These are phyloP conservation scores for Hirundichthys speculiger DNA, from an alignment of 2,113 vertebrate genomes.

Conservation along the genomic window DNA sequence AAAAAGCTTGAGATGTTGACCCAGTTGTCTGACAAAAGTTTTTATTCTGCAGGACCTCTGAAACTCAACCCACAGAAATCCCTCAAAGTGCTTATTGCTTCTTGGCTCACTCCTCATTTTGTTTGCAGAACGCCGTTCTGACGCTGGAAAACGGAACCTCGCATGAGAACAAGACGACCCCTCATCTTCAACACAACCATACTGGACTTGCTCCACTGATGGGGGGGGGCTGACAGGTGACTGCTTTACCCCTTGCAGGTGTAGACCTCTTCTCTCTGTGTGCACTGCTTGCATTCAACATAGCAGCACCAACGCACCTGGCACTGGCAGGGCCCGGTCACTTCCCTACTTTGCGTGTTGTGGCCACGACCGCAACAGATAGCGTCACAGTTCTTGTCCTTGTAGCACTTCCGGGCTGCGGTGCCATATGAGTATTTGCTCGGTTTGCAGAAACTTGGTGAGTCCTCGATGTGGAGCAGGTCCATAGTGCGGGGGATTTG, in stretches of 20 bases:
- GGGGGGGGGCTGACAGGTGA: slow-evolving; percentile 1
- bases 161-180: slow-evolving; percentile 46
- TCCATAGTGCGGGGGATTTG: slow-evolving; percentile 94
- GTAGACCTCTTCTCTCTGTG: slow-evolving; percentile 96
- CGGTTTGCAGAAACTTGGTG: slow-evolving; percentile 93
- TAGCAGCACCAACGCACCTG: slow-evolving; percentile 99
- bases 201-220: slow-evolving; percentile 43
- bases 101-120: slow-evolving; percentile 53
- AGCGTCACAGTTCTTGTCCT: slow-evolving; percentile 98
- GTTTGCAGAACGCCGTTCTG: slow-evolving; percentile 48
- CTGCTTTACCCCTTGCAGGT: slow-evolving; percentile 91
- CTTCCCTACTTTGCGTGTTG: slow-evolving; percentile 96
- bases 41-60: slow-evolving; percentile 46
- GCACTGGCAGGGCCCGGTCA: slow-evolving; percentile 96
- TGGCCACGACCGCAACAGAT: slow-evolving; percentile 98
- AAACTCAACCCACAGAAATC: slow-evolving; percentile 64
- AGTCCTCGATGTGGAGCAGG: slow-evolving; percentile 96
- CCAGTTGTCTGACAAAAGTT: slow-evolving; percentile 65
- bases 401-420: slow-evolving; percentile 93
- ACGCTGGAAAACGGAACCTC: slow-evolving; percentile 51
- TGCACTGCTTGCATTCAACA: slow-evolving; percentile 97
- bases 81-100: slow-evolving; percentile 79
- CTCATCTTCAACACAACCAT: slow-evolving; percentile 32
- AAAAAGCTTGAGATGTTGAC: slow-evolving; percentile 67
- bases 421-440: slow-evolving; percentile 94